A percentile compares a stretch with the other conserved stretches of the same genome.
phyloP scores from a whole-genome alignment of 2,888 invertebrate genomes.

The Lasioglossum vierecki region DNA sequence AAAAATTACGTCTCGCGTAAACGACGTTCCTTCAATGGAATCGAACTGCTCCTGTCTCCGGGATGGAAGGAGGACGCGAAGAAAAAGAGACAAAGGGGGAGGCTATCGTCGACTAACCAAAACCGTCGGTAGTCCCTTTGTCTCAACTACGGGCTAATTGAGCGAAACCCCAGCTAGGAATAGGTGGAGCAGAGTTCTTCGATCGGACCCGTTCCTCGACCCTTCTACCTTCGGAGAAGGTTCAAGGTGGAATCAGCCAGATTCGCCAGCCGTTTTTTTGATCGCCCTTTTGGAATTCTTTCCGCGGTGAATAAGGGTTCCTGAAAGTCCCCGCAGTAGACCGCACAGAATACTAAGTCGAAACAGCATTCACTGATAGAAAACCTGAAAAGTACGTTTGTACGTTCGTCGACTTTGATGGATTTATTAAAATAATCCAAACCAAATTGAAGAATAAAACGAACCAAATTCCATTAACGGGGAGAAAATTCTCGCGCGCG shows the following conservation, averaged over 20 bases:
- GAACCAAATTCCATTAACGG: not conserved
- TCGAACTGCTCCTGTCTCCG: conserved; percentile 24
- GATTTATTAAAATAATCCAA: not conserved
- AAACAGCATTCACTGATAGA: not conserved
- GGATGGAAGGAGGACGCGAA: conserved; percentile 8
- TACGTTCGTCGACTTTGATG: too few species aligned
- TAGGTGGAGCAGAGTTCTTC: conserved; percentile 58
- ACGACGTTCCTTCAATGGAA: conserved; percentile 32
- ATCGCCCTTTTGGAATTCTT: conserved; percentile 70
- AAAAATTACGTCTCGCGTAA: conserved; percentile 33
- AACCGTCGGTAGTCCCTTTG: conserved; percentile 69
- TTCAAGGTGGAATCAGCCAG: conserved; percentile 31
- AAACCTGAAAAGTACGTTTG: not conserved
- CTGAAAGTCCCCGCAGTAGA: conserved; percentile 13
- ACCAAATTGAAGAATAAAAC: not conserved
- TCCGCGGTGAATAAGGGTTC: conserved; percentile 42
- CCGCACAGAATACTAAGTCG: conserved; percentile 34
- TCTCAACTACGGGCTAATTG: conserved; percentile 70
- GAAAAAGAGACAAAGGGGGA: conserved; percentile 16
- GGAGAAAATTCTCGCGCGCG: not conserved
- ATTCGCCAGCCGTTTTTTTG: conserved; percentile 52
- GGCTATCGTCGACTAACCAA: conserved; percentile 57
- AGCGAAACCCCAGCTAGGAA: conserved; percentile 57
- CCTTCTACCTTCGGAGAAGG: conserved; percentile 30
- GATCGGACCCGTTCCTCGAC: conserved; percentile 27